Conservation (phyloP, 2,888 invertebrate species). For the Abscondita cerata region DNA sequence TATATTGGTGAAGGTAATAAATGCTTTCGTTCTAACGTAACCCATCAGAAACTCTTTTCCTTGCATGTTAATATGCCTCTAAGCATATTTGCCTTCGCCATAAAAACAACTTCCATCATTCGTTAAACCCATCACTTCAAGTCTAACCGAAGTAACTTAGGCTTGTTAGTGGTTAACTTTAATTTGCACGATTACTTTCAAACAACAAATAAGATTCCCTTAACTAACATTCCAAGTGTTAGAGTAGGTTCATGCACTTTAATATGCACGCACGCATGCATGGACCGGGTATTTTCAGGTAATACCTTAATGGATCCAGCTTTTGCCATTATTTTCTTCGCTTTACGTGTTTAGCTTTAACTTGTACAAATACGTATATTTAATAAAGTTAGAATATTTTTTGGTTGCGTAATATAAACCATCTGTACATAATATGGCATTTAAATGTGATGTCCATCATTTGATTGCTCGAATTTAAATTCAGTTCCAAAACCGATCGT, state of each 20-base stretch:
- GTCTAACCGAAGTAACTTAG: conserved; percentile 26
- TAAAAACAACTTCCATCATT: conserved; percentile 4
- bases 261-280: conserved; percentile 52
- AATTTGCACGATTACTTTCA: conserved; percentile 24
- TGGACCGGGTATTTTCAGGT: conserved; percentile 56
- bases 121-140: conserved; percentile 21
- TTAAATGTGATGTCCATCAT: background rate
- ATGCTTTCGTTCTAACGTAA: too few species aligned
- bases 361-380: background rate
- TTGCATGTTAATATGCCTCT: background rate
- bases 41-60: too few species aligned
- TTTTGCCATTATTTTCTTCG: conserved; percentile 44
- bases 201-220: background rate
- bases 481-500: too few species aligned
- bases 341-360: conserved; percentile 12
- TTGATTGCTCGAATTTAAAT: too few species aligned
- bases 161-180: conserved; percentile 26
- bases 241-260: conserved; percentile 34
- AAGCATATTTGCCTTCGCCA: conserved; percentile 2
- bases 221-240: conserved; percentile 19
- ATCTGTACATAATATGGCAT: background rate
- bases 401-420: conserved; percentile 8
- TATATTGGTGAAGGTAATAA: too few species aligned
- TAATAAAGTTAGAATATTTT: background rate
- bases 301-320: conserved; percentile 56